These are phyloP conservation scores for Dorcus hopei DNA, from an alignment of 2,888 invertebrate species.

Conservation along the genomic window DNA sequence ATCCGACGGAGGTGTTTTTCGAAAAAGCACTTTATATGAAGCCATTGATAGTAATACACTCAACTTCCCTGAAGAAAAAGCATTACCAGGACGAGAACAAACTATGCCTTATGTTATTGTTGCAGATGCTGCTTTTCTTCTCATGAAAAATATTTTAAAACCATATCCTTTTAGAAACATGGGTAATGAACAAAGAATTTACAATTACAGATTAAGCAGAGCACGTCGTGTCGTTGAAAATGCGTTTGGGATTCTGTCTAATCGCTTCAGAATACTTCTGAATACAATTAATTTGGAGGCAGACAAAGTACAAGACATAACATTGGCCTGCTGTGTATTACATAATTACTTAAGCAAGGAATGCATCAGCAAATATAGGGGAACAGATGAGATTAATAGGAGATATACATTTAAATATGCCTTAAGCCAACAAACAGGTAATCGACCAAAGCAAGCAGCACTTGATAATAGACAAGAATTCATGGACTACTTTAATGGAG, in stretches of 20 bases:
- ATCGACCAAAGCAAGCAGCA: too few species aligned
- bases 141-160: not conserved
- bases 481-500: too few species aligned
- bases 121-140: constrained; percentile 4
- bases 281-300: not conserved
- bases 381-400: too few species aligned
- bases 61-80: constrained; percentile 1
- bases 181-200: not conserved
- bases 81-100: not conserved
- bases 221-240: constrained; percentile 8
- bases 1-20: constrained; percentile 26
- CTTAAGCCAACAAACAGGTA: too few species aligned
- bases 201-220: constrained; percentile 4
- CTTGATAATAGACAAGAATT: too few species aligned
- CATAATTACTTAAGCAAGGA: not conserved
- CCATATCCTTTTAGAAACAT: constrained; percentile 5
- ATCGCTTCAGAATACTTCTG: constrained; percentile 4
- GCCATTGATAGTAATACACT: not conserved
- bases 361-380: too few species aligned
- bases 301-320: not conserved
- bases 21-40: not conserved
- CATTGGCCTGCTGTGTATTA: not conserved
- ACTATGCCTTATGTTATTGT: constrained; percentile 1
- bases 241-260: constrained; percentile 7
- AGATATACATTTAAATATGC: too few species aligned